Conservation (phyloP, 2,888 invertebrate genomes). For the Drosophila sordidapex region DNA sequence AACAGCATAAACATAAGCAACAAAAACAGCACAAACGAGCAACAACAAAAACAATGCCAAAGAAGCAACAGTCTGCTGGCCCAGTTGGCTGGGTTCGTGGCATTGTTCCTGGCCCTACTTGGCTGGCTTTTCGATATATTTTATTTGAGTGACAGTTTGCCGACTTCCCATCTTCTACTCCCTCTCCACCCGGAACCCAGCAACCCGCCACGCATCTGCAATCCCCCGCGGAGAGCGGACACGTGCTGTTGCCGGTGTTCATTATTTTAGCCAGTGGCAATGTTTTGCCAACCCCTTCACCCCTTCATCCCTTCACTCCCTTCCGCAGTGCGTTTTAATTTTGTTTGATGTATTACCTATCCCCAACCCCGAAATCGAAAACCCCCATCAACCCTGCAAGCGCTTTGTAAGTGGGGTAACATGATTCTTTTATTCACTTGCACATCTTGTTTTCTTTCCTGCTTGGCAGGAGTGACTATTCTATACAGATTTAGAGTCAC, state of each 20-base stretch:
- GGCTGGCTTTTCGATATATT: conserved; percentile 58
- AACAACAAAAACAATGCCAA: conserved; percentile 16
- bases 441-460: conserved; percentile 17
- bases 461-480: conserved; percentile 4
- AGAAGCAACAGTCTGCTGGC: conserved; percentile 67
- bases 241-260: conserved; percentile 65
- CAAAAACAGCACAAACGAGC: background rate
- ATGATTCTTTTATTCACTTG: conserved; percentile 30
- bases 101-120: conserved; percentile 17
- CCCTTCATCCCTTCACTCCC: conserved; percentile 47
- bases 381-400: conserved; percentile 2
- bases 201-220: conserved; percentile 5
- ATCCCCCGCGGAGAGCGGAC: conserved; percentile 35
- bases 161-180: background rate
- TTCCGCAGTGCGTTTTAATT: conserved; percentile 70
- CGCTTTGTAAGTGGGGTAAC: conserved; percentile 30
- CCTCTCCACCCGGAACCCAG: background rate
- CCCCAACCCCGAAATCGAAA: background rate
- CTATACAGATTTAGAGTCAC: background rate
- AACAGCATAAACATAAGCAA: conserved; percentile 22
- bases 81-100: conserved; percentile 34
- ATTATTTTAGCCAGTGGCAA: conserved; percentile 65
- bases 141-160: conserved; percentile 64
- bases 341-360: conserved; percentile 72
- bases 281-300: conserved; percentile 58